Conservation (phyloP, 2,113 vertebrate species). For the Otolemur garnettii region DNA sequence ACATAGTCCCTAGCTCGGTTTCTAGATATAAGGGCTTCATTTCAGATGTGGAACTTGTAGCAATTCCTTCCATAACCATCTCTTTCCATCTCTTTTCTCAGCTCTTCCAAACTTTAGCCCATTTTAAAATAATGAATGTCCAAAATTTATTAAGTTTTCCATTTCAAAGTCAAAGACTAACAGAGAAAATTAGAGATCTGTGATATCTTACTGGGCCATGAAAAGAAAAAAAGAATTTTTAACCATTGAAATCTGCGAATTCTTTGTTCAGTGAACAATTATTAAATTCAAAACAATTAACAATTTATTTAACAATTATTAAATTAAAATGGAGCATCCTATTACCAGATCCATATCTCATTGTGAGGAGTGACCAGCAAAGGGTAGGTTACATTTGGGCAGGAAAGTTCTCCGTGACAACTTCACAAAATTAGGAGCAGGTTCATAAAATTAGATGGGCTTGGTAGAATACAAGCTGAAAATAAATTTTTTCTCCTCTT, state of each 20-base stretch:
- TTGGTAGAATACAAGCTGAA: background rate
- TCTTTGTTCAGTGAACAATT: background rate
- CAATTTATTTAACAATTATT: background rate
- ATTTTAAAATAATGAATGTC: background rate
- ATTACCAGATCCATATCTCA: background rate
- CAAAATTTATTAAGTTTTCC: background rate
- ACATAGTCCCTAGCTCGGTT: background rate
- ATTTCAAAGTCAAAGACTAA: background rate
- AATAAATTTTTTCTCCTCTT: background rate
- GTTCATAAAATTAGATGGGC: background rate
- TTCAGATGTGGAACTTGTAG: background rate
- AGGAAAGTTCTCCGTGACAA: background rate
- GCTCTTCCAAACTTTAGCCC: background rate
- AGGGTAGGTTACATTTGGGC: background rate
- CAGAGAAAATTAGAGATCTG: background rate
- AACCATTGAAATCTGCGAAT: background rate
- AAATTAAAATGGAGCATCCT: background rate
- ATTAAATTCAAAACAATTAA: background rate
- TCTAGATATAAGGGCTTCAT: fast-evolving
- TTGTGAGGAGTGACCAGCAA: background rate
- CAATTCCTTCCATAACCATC: background rate
- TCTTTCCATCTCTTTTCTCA: background rate
- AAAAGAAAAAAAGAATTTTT: background rate
- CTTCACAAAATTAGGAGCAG: background rate
- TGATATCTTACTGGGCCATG: background rate